phyloP scores from a whole-genome alignment of 2,888 invertebrate genomes.

The Celastrina argiolus region DNA sequence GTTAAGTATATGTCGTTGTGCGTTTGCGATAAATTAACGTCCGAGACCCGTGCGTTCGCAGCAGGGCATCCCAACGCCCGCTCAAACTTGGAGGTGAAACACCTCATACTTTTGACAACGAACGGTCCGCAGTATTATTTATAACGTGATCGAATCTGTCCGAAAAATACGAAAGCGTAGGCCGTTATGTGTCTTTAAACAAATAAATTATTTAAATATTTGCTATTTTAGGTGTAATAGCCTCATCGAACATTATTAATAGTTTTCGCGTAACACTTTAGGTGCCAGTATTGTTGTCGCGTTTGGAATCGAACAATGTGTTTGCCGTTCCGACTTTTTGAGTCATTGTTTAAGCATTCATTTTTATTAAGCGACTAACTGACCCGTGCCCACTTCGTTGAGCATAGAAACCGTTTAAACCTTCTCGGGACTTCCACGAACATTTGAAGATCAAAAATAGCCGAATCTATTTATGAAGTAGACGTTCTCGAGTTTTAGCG shows the following conservation, averaged over 20 bases:
- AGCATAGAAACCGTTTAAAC: no score
- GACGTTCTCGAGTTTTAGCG: no score
- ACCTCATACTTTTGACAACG: conserved; percentile 63
- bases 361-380: not conserved
- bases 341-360: not conserved
- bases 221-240: conserved; percentile 9
- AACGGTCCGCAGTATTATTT: conserved; percentile 47
- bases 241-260: conserved; percentile 8
- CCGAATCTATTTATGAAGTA: no score
- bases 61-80: conserved; percentile 61
- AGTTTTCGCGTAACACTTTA: conserved; percentile 3
- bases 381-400: no score
- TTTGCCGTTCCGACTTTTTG: conserved; percentile 14
- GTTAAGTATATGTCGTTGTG: not conserved
- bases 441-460: no score
- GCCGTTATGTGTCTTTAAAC: conserved; percentile 12
- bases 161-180: conserved; percentile 19
- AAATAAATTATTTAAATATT: conserved; percentile 2
- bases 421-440: no score
- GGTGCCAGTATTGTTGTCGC: conserved; percentile 15
- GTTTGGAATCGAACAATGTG: conserved; percentile 6
- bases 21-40: conserved; percentile 51
- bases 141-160: conserved; percentile 36
- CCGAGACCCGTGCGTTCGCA: conserved; percentile 51
- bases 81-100: conserved; percentile 59